phyloP scores from a whole-genome alignment of 2,797 vertebrate genomes.

The Melanitta fusca region DNA sequence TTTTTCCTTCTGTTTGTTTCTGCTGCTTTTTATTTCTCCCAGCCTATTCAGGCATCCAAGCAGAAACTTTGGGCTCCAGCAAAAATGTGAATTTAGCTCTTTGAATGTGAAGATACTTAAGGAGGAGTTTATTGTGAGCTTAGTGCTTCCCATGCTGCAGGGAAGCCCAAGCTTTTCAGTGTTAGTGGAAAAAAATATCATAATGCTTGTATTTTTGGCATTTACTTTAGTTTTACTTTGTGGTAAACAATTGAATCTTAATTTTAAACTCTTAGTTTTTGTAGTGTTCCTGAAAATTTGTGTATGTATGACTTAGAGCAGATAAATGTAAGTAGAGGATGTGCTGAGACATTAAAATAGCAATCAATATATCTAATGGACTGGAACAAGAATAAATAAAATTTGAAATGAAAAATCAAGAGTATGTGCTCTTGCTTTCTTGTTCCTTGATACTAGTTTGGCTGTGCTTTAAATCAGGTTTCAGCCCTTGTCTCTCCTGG shows the following conservation, averaged over 20 bases:
- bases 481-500: background rate
- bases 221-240: background rate
- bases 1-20: background rate
- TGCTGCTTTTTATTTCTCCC: background rate
- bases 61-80: background rate
- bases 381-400: background rate
- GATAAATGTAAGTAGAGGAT: background rate
- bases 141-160: background rate
- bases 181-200: background rate
- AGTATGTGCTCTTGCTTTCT: background rate
- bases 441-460: background rate
- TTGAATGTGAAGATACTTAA: background rate
- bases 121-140: background rate
- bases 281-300: background rate
- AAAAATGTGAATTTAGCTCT: background rate
- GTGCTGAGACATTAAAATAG: background rate
- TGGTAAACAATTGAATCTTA: background rate
- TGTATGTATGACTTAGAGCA: background rate
- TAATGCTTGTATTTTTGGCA: background rate
- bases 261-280: background rate
- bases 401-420: background rate
- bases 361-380: background rate
- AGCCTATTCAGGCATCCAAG: background rate
- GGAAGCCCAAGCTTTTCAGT: background rate
- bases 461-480: background rate